Conservation (phyloP, 2,113 vertebrate genomes). For the Limanda limanda region DNA sequence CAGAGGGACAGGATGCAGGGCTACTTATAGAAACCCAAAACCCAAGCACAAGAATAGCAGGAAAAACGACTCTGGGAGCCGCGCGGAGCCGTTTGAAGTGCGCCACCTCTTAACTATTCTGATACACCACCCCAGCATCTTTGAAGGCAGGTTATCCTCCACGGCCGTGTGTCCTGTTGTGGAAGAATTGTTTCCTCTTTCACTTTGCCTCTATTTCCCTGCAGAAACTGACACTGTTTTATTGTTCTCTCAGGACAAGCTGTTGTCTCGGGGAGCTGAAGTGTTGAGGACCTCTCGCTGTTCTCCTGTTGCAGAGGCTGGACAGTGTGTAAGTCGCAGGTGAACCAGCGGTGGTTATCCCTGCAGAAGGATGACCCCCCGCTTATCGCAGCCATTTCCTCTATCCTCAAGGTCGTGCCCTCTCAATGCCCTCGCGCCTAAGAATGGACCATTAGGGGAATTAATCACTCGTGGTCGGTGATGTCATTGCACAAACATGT, state of each 20-base stretch:
- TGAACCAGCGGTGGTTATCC: constrained; percentile 63
- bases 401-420: constrained; percentile 74
- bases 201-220: constrained; percentile 87
- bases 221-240: constrained; percentile 88
- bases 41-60: constrained; percentile 97
- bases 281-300: constrained; percentile 37
- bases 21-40: constrained; percentile 95
- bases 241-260: constrained; percentile 77
- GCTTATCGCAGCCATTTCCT: constrained; percentile 73
- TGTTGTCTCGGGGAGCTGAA: constrained; percentile 26
- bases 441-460: constrained; percentile 69
- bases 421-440: constrained; percentile 63
- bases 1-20: constrained; percentile 96
- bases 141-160: constrained; percentile 98
- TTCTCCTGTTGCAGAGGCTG: constrained; percentile 28
- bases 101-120: constrained; percentile 94
- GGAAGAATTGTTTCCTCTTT: constrained; percentile 98
- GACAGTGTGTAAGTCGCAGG: constrained; percentile 61
- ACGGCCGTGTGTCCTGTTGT: constrained; percentile 89
- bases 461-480: constrained; percentile 72
- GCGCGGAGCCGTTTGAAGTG: constrained; percentile 91
- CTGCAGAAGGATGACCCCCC: constrained; percentile 75
- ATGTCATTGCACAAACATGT: constrained; percentile 75
- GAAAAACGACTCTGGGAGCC: constrained; percentile 88
- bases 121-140: constrained; percentile 89